phyloP scores from a whole-genome alignment of 2,888 invertebrate genomes.

The Tachina grossa region DNA sequence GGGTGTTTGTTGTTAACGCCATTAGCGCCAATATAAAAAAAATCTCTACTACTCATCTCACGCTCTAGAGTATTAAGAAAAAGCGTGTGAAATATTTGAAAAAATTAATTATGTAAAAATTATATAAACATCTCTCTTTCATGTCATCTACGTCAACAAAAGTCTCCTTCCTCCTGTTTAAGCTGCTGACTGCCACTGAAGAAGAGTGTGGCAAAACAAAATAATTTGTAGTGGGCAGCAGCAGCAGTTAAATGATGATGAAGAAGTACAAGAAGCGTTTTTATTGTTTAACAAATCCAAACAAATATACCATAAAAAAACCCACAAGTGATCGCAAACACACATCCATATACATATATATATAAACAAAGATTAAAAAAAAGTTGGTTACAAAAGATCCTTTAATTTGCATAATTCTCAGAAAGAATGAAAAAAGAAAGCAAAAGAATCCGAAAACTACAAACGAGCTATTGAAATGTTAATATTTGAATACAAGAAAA shows the following conservation, averaged over 20 bases:
- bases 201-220: slow-evolving; percentile 34
- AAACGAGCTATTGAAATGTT: slow-evolving; percentile 63
- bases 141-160: slow-evolving; percentile 50
- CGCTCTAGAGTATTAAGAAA: slow-evolving; percentile 37
- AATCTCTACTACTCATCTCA: slow-evolving; percentile 20
- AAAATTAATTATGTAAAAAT: slow-evolving; percentile 70
- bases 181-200: slow-evolving; percentile 30
- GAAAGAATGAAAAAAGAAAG: slow-evolving; percentile 47
- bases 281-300: slow-evolving; percentile 58
- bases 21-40: neutral
- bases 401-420: slow-evolving; percentile 73
- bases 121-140: slow-evolving; percentile 59
- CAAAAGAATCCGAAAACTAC: slow-evolving; percentile 49
- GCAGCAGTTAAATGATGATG: slow-evolving; percentile 44
- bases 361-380: neutral
- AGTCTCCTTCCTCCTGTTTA: slow-evolving; percentile 36
- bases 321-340: slow-evolving; percentile 58
- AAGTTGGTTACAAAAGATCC: slow-evolving; percentile 53
- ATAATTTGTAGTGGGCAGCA: slow-evolving; percentile 60
- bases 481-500: slow-evolving; percentile 56
- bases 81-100: slow-evolving; percentile 68
- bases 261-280: slow-evolving; percentile 46
- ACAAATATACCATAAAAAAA: slow-evolving; percentile 46
- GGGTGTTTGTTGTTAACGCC: slow-evolving; percentile 38
- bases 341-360: neutral